A percentile compares a stretch with the other conserved stretches of the same genome.
These are phyloP conservation scores for Trissonchulus latispiculum DNA, from an alignment of 2,888 invertebrate species.

Conservation along the genomic window DNA sequence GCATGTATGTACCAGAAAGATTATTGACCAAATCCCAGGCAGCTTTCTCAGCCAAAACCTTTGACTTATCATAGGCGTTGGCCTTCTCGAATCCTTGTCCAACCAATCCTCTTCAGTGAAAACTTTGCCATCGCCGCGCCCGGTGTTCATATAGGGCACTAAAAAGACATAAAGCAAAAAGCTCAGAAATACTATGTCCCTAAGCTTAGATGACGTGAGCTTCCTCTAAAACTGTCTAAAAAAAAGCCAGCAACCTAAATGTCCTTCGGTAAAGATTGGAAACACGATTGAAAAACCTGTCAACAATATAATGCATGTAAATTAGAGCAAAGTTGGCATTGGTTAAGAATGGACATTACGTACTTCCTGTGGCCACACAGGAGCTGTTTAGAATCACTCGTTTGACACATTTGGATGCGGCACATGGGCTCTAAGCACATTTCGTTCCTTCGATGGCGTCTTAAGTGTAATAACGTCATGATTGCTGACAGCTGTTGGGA, in stretches of 20 bases:
- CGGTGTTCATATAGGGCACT: background rate
- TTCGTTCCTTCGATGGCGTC: slow-evolving; percentile 50
- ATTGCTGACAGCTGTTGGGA: background rate
- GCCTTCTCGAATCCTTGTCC: slow-evolving; percentile 38
- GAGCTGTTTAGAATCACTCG: slow-evolving; percentile 51
- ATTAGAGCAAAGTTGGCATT: too few relatives aligned
- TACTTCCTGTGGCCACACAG: slow-evolving; percentile 39
- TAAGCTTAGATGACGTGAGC: too few relatives aligned
- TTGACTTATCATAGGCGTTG: slow-evolving; percentile 47
- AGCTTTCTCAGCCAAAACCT: slow-evolving; percentile 51
- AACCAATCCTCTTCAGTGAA: slow-evolving; percentile 48
- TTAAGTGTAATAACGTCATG: slow-evolving; percentile 45
- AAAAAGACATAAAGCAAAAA: too few relatives aligned
- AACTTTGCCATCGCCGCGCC: slow-evolving; percentile 37
- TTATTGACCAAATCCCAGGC: slow-evolving; percentile 52
- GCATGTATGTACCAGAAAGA: too few relatives aligned
- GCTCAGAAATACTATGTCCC: too few relatives aligned
- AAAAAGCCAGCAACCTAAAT: too few relatives aligned
- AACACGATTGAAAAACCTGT: too few relatives aligned
- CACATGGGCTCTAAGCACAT: slow-evolving; percentile 49
- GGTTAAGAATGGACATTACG: too few relatives aligned
- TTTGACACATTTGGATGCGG: slow-evolving; percentile 46
- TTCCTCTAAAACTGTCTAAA: too few relatives aligned
- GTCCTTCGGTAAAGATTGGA: too few relatives aligned
- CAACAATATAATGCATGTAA: too few relatives aligned